phyloP scores from a whole-genome alignment of 35 echinoderm and acorn worm species.

The Lytechinus pictus region DNA sequence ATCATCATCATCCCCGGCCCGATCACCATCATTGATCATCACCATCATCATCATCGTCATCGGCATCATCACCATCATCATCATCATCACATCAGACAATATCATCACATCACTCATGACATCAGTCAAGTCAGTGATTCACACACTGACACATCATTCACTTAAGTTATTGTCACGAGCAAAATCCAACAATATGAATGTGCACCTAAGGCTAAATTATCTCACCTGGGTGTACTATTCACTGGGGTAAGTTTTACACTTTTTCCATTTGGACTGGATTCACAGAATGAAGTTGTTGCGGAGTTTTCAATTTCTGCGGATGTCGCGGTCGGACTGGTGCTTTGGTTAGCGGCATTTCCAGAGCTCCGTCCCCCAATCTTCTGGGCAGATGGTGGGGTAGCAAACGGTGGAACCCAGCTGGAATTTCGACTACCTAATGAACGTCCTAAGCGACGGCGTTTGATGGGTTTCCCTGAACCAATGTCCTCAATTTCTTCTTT shows the following conservation, averaged over 20 bases:
- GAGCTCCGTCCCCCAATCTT: not conserved
- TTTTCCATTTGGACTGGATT: not conserved
- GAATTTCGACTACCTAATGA: not conserved
- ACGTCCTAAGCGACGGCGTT: constrained; percentile 27
- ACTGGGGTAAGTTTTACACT: not conserved
- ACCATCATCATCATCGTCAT: too few species aligned
- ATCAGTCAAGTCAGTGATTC: too few species aligned
- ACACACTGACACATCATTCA: too few species aligned
- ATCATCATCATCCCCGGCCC: too few species aligned
- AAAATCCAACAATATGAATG: too few species aligned
- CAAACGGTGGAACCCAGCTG: constrained; percentile 16
- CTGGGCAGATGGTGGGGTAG: constrained; percentile 26
- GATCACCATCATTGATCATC: too few species aligned
- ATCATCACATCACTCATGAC: too few species aligned
- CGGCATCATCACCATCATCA: too few species aligned
- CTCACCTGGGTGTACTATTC: not conserved
- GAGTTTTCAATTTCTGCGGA: not conserved
- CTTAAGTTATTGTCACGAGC: too few species aligned
- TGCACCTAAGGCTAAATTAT: too few species aligned
- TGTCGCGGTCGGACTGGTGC: not conserved
- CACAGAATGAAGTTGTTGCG: not conserved
- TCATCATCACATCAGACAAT: too few species aligned
- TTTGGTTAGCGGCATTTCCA: not conserved
- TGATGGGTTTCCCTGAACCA: not conserved
- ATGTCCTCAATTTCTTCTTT: not conserved